A percentile compares a stretch with the other conserved stretches of the same genome.
phyloP scores from a whole-genome alignment of 92 coral and sea anemone genomes.

The Parazoanthus darwini region DNA sequence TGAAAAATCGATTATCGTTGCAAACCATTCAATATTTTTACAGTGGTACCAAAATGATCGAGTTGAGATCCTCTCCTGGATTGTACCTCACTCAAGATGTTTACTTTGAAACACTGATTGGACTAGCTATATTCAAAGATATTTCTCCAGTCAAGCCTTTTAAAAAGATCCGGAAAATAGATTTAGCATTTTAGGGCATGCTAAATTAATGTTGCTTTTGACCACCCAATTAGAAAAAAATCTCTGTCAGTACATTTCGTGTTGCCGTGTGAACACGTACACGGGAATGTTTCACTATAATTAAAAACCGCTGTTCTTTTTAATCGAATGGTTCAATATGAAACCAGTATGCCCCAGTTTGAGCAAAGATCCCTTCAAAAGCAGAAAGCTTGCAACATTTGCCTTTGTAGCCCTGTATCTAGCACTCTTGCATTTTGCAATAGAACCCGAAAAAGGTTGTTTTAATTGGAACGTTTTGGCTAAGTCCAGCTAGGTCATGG shows the following conservation, averaged over 20 bases:
- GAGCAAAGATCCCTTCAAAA: too few relatives aligned
- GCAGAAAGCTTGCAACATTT: too few relatives aligned
- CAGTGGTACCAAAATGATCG: neutral
- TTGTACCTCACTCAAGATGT: neutral
- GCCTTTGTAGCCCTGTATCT: neutral
- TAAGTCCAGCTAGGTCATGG: too few relatives aligned
- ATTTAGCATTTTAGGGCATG: neutral
- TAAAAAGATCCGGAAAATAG: neutral
- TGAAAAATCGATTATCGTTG: neutral
- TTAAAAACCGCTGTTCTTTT: neutral
- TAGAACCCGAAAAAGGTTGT: too few relatives aligned
- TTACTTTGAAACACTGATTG: too few relatives aligned
- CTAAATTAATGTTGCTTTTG: neutral
- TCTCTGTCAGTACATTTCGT: neutral
- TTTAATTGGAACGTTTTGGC: too few relatives aligned
- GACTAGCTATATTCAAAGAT: neutral
- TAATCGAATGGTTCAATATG: neutral
- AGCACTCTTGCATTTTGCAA: neutral
- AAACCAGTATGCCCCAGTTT: neutral
- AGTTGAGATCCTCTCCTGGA: neutral
- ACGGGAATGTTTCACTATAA: neutral
- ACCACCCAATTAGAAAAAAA: neutral
- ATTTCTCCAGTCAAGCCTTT: neutral
- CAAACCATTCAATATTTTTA: neutral
- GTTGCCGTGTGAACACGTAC: neutral